Base-by-base conservation (phyloP, 2,797 vertebrate genomes). In the Potorous gilbertii region DNA sequence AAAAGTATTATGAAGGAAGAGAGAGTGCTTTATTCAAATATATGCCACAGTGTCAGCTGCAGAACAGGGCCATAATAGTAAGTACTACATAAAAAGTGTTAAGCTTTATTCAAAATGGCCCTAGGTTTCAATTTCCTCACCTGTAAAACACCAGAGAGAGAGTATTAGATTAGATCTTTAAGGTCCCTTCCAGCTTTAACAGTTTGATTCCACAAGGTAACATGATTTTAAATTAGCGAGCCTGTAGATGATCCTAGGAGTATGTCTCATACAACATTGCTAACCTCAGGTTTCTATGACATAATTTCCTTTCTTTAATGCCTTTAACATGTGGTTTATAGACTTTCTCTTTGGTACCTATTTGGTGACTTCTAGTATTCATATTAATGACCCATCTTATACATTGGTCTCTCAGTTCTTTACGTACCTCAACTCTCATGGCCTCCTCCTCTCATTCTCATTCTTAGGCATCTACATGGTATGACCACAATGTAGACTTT, bases 91-190 rank as follows among this genome's bases (percentile, higher is more conserved):
- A 34, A 55, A 91, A 90, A 11, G 56, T 31, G 27, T 1, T 5
- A 92, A 90, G 31, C 57, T 92, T 90, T 24, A 52, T 93, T 91
- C 66, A 52, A 54, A 46, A 91, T 56, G 56, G 56, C 40, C 27
- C 66, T 55, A 11, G 10, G 29, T 1, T 92, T 54, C 8, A 29
- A 27, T 92, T 50, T 34, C 54, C 92, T n/a, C 56, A 28, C 55
- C 90, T 59, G 89, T 96, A 96, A 50, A 55, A 4, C 11, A 59
- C n/a, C 91, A 55, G 66, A 91, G 90, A n/a, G 14, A 12, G 31
- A 74, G 1, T 74, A 14, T 74, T 74, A 74, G 62, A 66, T 16
- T 66, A 66, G 62, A 66, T n/a, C 34, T 66, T 12, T 66, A 66
- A 66, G 62, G n/a, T 18, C 16, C 62, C 34, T 74, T 74, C 62